Evolutionary conservation across 2,888 invertebrate species (phyloP).

Genomic region (Thymelicus sylvestris): DNA sequence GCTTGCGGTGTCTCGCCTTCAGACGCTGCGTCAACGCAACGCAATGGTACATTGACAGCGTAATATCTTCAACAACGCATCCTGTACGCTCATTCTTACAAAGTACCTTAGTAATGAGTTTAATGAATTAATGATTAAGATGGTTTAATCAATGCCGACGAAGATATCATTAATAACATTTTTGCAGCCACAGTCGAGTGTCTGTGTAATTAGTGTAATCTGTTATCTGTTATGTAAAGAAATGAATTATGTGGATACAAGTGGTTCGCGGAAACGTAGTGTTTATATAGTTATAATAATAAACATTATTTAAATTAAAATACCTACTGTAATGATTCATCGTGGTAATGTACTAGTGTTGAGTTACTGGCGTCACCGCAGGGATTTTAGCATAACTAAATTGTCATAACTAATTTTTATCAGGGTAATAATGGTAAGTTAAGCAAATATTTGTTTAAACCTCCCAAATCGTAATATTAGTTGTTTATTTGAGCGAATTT

Average conservation of each 20-base stretch:
- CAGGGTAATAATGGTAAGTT: too few species aligned
- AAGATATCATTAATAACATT: background rate
- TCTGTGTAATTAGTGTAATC: background rate
- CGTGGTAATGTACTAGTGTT: background rate
- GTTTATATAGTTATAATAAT: background rate
- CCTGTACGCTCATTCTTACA: too few species aligned
- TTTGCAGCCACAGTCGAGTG: background rate
- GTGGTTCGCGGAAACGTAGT: slow-evolving; percentile 3
- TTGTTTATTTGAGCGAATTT: background rate
- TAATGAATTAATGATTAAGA: background rate
- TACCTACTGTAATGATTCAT: slow-evolving; percentile 5
- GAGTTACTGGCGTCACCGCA: too few species aligned
- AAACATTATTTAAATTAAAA: background rate
- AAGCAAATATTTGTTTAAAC: too few species aligned
- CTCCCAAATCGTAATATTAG: background rate
- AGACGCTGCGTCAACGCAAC: too few species aligned
- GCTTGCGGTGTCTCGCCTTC: too few species aligned
- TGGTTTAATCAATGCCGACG: background rate
- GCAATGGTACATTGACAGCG: too few species aligned
- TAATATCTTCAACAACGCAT: too few species aligned
- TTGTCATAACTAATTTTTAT: too few species aligned
- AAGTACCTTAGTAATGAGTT: background rate
- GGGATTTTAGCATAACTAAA: too few species aligned
- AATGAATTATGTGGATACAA: slow-evolving; percentile 4
- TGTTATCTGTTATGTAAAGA: slow-evolving; percentile 11